Percentiles rank a stretch among this genome's conserved stretches.
These are phyloP conservation scores for Mormyrops attenuatus DNA, from an alignment of 2,797 vertebrate species.

Conservation along the genomic window DNA sequence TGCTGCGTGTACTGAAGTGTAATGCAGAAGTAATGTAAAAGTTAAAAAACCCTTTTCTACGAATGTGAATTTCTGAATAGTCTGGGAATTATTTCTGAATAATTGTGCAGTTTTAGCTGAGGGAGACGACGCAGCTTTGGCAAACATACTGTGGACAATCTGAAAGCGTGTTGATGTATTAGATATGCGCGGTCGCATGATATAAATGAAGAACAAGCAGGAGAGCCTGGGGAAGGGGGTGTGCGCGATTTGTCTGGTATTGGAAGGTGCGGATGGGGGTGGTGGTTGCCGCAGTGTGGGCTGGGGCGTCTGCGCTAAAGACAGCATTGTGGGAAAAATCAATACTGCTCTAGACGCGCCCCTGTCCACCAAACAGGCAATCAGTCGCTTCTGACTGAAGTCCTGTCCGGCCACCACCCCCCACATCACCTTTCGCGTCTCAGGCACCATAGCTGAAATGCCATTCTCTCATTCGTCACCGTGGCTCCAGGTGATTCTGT, in stretches of 20 bases:
- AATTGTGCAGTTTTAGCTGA: not conserved
- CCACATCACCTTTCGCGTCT: not conserved
- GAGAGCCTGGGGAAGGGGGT: not conserved
- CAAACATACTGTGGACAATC: not conserved
- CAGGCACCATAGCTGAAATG: conserved; percentile 9
- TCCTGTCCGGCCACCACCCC: not conserved
- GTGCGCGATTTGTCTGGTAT: not conserved
- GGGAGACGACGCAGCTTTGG: not conserved
- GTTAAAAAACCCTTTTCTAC: not conserved
- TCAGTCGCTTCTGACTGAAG: conserved; percentile 24
- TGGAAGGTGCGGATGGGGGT: not conserved
- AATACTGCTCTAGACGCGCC: conserved; percentile 38
- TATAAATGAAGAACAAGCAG: not conserved
- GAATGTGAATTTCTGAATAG: not conserved
- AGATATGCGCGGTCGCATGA: not conserved
- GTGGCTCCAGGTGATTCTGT: not conserved
- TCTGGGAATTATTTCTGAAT: not conserved
- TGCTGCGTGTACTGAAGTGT: not conserved
- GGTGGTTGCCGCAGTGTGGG: not conserved
- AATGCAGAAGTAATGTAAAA: not conserved
- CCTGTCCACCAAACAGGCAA: conserved; percentile 34
- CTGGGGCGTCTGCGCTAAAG: not conserved
- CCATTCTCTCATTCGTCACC: not conserved
- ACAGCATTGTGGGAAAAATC: conserved; percentile 43
- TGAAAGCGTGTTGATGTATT: not conserved